Conservation (phyloP, 2,113 vertebrate species). For the Steatornis caripensis region DNA sequence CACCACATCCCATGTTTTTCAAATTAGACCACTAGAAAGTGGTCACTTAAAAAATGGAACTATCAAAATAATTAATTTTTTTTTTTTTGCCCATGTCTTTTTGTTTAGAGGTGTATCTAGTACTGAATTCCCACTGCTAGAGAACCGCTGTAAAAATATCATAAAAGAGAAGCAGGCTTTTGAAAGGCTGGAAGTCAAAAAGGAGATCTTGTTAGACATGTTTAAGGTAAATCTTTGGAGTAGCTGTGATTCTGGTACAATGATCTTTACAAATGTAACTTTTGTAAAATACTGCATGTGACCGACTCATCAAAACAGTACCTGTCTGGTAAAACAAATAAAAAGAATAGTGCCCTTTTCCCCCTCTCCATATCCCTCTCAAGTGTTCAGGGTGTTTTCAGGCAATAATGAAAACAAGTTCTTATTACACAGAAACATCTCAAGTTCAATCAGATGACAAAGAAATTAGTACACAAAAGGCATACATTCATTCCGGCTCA, state of each 20-base stretch:
- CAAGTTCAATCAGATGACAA: not conserved
- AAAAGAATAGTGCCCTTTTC: not conserved
- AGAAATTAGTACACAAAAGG: not conserved
- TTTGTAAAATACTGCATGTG: not conserved
- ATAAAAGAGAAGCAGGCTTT: conserved; percentile 78
- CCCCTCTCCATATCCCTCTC: not conserved
- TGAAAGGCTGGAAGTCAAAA: conserved; percentile 78
- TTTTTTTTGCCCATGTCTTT: not conserved
- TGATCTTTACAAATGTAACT: not conserved
- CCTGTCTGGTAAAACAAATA: not conserved
- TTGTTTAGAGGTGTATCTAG: conserved; percentile 73
- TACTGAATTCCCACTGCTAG: conserved; percentile 68
- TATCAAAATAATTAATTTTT: not conserved
- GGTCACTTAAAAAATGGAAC: not conserved
- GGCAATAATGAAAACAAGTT: not conserved
- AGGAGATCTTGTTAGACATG: conserved; percentile 76
- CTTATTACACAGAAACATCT: not conserved
- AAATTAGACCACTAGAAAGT: not conserved
- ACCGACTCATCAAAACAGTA: not conserved
- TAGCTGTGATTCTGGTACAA: not conserved
- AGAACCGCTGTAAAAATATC: conserved; percentile 70
- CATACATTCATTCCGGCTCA: not conserved
- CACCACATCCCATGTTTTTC: not conserved
- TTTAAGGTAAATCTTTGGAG: conserved; percentile 71
- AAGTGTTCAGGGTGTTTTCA: not conserved